These are phyloP conservation scores for Dilophus febrilis DNA, from an alignment of 2,888 invertebrate genomes.

Conservation along the genomic window DNA sequence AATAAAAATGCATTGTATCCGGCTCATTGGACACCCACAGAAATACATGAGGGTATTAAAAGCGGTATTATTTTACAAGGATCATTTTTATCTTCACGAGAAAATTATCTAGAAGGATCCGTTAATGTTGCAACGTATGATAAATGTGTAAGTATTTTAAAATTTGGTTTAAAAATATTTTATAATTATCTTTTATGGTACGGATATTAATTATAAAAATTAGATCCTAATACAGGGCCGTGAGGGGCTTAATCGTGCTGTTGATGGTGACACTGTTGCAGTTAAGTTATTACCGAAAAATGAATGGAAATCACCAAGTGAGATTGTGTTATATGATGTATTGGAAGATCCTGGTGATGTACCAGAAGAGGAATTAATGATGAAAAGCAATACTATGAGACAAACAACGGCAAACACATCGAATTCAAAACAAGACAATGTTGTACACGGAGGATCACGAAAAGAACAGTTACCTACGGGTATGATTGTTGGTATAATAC, in stretches of 20 bases:
- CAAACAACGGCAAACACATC: slow-evolving; percentile 8
- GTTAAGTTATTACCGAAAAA: slow-evolving; percentile 72
- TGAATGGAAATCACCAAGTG: slow-evolving; percentile 84
- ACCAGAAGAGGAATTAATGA: slow-evolving; percentile 38
- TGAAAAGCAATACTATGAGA: slow-evolving; percentile 10
- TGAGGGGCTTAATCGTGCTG: slow-evolving; percentile 74
- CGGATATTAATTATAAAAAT: too few species aligned
- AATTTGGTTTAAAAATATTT: slow-evolving; percentile 5
- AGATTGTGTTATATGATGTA: slow-evolving; percentile 62
- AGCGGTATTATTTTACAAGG: slow-evolving; percentile 62
- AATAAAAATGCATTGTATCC: slow-evolving; percentile 57
- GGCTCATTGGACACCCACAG: slow-evolving; percentile 61
- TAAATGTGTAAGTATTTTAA: slow-evolving; percentile 45
- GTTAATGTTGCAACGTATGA: slow-evolving; percentile 67
- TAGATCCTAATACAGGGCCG: slow-evolving; percentile 74
- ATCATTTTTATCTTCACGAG: slow-evolving; percentile 67
- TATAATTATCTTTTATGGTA: slow-evolving; percentile 10
- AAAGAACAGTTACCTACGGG: slow-evolving; percentile 48
- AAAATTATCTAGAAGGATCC: slow-evolving; percentile 86
- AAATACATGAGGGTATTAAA: slow-evolving; percentile 66
- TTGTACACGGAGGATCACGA: slow-evolving; percentile 17
- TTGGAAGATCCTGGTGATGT: slow-evolving; percentile 49
- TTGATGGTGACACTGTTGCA: slow-evolving; percentile 89
- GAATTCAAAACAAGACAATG: slow-evolving; percentile 24
- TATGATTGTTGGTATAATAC: slow-evolving; percentile 81